Conservation (phyloP, 2,888 invertebrate genomes). For the Liodrosophila aerea region DNA sequence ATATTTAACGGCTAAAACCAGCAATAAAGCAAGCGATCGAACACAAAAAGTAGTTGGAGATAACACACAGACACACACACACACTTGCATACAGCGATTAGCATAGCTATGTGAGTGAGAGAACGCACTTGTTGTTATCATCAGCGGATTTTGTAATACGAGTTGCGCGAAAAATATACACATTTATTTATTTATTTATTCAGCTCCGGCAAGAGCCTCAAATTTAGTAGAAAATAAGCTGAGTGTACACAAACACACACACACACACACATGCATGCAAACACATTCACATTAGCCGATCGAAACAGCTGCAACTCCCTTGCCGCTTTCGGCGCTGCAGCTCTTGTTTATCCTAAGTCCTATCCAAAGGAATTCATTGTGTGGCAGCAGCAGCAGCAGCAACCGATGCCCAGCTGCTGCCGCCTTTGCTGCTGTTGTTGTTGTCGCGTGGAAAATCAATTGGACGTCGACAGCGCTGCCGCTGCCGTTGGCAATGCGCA, state of each 20-base stretch:
- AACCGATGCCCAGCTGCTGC: conserved; percentile 15
- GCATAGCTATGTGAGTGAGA: conserved; percentile 4
- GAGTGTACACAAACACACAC: conserved; percentile 13
- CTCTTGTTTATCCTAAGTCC: conserved; percentile 44
- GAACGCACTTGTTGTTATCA: conserved; percentile 56
- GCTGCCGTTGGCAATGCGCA: conserved; percentile 54
- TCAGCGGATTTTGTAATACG: conserved; percentile 21
- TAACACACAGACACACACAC: conserved; percentile 24
- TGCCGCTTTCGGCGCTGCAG: conserved; percentile 8
- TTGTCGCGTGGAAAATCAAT: conserved; percentile 65
- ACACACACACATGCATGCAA: no score
- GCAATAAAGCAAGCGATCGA: conserved; percentile 25
- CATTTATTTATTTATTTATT: conserved; percentile 1
- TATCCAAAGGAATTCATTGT: conserved; percentile 42
- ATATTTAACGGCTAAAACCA: conserved; percentile 27
- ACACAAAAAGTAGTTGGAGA: conserved; percentile 12
- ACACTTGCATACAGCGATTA: not conserved
- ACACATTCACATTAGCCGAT: no score
- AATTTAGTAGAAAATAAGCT: not conserved
- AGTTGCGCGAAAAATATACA: conserved; percentile 4
- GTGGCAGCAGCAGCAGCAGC: conserved; percentile 8
- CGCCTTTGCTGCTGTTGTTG: conserved; percentile 35
- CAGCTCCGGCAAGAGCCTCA: not conserved
- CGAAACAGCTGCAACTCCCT: conserved; percentile 37
- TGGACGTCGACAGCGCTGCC: conserved; percentile 64